Evolutionary conservation across 2,888 invertebrate species (phyloP), one percentile per base, ranked within the genome.

Genomic region (Thymelicus sylvestris): DNA sequence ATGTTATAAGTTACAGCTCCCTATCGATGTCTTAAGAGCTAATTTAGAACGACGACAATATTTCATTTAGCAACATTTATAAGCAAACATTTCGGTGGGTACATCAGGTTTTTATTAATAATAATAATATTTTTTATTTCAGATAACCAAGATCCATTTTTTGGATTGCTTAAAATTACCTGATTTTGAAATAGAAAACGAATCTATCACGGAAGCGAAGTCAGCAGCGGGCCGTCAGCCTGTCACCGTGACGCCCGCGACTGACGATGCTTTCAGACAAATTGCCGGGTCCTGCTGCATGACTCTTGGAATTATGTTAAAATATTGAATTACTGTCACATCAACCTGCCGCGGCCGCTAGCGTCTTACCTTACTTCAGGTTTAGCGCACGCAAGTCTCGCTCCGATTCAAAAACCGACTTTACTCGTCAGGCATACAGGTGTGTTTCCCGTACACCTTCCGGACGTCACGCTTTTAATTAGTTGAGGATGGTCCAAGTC

Each of bases 281-380:
- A 70, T 70, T 65, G 70, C 70, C 60, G 69, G 24, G 48, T 69
- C 48, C 69, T 69, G 69, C 48, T 64, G 64, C 64, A 64, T 69
- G 69, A 70, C 70, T 70, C 65, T 70, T n/a, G 31, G 60, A 74
- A 72, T 72, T 71, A 71, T 68, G 71, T 72, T 72, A 67, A 77
- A 74, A 76, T 74, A 76, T 77, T 75, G 74, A 75, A 74, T 77
- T 75, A 73, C 77, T 70, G 73, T 73, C 76, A 74, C 80, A 82
- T 78, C 76, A 76, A 77, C 78, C 77, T 72, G 75, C 73, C 70
- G 71, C 77, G 72, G 75, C 73, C 70, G 71, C 67, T 79, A 74
- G 75, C 80, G 78, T 80, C 82, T 80, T 78, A 72, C 63, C 67
- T 76, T 83, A 82, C 80, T 81, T 80, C 72, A 71, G 71, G 57